Evolutionary conservation across 2,113 vertebrate species (phyloP), one percentile per base, ranked within the genome.

Genomic region (Otus sunia): DNA sequence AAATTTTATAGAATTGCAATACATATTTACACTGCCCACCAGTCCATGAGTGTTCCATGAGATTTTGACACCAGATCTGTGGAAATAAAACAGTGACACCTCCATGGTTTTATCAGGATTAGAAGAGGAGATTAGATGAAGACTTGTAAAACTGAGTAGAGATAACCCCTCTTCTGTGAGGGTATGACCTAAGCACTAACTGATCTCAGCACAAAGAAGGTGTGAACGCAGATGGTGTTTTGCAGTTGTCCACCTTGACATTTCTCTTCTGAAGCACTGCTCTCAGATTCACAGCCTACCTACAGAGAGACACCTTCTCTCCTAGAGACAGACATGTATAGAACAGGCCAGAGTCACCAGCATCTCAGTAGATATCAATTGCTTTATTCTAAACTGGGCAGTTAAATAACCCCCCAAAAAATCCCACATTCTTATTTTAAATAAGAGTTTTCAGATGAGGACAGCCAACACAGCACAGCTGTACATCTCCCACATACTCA

Each of bases 251-350:
- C 75, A 78, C 58, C 60, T n/a, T 29, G 6, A 30, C 2, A 2
- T 59, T 68, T 80, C 37, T 52, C 25, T 41, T 55, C 29, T 15
- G 5, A 43, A 58, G 25, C 10, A 7, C 21, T 68, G 47, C 36
- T 88, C 34, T 39, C 39, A 7, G 27, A 58, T 27, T n/a, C 52
- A 56, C 8, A 4, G 27, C 53, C n/a, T 30, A 34, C 62, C n/a
- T 45, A 39, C 25, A 14, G 50, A 36, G 26, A 15, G 23, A 29
- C 20, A 39, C 18, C 25, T 67, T 60, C 74, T 86, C 6, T 0
- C 29, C 49, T 20, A 23, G 17, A 59, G 10, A 39, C 21, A 41
- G 12, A 8, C 9, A 5, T 6, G 6, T 0, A 0, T 5, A 21
- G 30, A 83, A 53, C 25, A 34, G 8, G 22, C 13, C 58, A 45